Evolutionary conservation across 1,140 invertebrate genomes (phyloP), one percentile per base, ranked within the genome.

Genomic region (Agrilus planipennis): DNA sequence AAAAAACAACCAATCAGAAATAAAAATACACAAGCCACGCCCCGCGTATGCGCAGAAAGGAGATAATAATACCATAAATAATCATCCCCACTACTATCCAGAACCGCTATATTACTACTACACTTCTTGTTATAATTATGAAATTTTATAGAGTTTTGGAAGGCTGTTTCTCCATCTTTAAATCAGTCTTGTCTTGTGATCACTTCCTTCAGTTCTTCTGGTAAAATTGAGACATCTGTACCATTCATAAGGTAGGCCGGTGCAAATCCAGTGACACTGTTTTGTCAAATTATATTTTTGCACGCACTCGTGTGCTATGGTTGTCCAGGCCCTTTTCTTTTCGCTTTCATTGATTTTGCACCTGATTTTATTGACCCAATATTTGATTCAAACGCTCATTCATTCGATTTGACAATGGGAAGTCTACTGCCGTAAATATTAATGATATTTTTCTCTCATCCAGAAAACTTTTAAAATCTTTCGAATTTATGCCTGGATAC

Each of bases 241-340:
- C n/a, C n/a, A n/a, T n/a, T n/a, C n/a, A n/a, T n/a, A n/a, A 60
- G 31, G 43, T 61, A 62, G 36, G 42, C 50, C 45, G 57, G 60
- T 22, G 51, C 38, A 47, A 54, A 63, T 9, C 47, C 48, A 31
- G 58, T 60, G 6, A 60, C 50, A 25, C 53, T 63, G 59, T 34
- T 46, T 46, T 4, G 57, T 62, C 17, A 57, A 43, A 52, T 62
- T 62, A 47, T 61, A 62, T 49, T 52, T 55, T 12, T 57, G 29
- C 42, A 55, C 34, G 46, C 58, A 62, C 37, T 58, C 44, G 23
- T 49, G 43, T 16, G 58, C 60, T 34, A 62, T 50, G 5, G 55
- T 57, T 50, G 58, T 55, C 60, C 58, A 62, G 34, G 54, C 44
- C 48, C 17, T 12, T 41, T 36, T 45, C 4, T 45, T 44, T n/a